Percentiles rank a stretch among this genome's conserved stretches.
Evolutionary conservation across 2,797 vertebrate genomes (phyloP).

Genomic region (Microchirus variegatus): DNA sequence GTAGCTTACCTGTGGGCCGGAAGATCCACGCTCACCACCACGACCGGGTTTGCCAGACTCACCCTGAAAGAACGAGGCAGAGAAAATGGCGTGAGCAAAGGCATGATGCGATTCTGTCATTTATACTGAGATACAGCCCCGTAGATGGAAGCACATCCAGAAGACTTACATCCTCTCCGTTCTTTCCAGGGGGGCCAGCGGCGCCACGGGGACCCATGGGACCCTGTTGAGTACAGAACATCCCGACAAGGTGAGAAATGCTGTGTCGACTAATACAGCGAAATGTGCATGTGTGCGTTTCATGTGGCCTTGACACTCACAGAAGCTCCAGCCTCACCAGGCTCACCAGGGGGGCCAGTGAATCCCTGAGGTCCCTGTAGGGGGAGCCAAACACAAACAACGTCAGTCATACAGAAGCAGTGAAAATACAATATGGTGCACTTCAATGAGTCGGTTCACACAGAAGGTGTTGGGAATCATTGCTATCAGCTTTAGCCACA

Average conservation of each 20-base stretch:
- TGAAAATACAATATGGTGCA: neutral
- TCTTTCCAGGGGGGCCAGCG: conserved; percentile 94
- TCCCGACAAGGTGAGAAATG: conserved; percentile 21
- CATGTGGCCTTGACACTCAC: conserved; percentile 82
- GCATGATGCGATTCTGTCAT: neutral
- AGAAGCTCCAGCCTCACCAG: conserved; percentile 92
- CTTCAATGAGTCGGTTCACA: neutral
- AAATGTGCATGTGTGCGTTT: neutral
- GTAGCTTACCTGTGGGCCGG: conserved; percentile 91
- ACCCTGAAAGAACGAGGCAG: conserved; percentile 78
- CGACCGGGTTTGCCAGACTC: conserved; percentile 98
- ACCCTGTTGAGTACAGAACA: conserved; percentile 84
- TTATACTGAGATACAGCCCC: neutral
- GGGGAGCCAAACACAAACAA: conserved; percentile 20
- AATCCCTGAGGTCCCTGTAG: conserved; percentile 96
- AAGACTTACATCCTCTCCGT: conserved; percentile 96
- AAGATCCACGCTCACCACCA: conserved; percentile 89
- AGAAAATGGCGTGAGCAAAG: neutral
- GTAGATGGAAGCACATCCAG: neutral
- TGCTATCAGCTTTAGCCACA: no score
- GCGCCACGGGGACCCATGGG: conserved; percentile 95
- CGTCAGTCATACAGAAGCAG: neutral
- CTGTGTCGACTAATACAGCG: neutral
- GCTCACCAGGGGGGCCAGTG: conserved; percentile 95
- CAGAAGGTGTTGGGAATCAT: neutral